These are phyloP conservation scores for Papilio demoleus DNA, from an alignment of 2,888 invertebrate species.

Conservation along the genomic window DNA sequence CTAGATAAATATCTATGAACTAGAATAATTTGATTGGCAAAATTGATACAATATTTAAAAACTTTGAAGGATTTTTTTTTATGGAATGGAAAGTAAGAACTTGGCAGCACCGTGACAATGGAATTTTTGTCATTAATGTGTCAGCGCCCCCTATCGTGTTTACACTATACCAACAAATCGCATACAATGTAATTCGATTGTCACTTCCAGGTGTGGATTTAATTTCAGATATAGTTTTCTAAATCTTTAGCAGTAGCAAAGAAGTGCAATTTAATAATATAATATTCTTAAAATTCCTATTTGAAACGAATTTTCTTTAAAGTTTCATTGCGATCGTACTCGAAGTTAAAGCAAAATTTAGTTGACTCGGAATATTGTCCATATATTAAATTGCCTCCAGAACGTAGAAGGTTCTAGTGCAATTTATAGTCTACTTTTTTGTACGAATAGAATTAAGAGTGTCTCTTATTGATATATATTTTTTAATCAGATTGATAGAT, in stretches of 20 bases:
- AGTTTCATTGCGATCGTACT: not conserved
- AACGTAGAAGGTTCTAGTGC: not conserved
- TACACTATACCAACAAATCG: not conserved
- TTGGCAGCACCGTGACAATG: too few species aligned
- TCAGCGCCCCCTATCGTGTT: too few species aligned
- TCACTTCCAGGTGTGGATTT: too few species aligned
- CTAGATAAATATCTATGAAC: too few species aligned
- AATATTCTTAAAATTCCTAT: not conserved
- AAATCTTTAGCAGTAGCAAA: not conserved
- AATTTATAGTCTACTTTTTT: not conserved
- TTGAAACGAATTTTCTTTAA: not conserved
- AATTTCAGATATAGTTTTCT: not conserved
- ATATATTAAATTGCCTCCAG: not conserved
- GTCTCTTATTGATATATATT: too few species aligned
- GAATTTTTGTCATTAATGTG: too few species aligned
- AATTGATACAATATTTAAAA: too few species aligned
- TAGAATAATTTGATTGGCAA: too few species aligned
- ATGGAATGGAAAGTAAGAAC: too few species aligned
- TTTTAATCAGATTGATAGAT: too few species aligned
- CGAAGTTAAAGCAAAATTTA: slow-evolving; percentile 7
- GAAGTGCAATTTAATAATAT: not conserved
- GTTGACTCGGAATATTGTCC: not conserved
- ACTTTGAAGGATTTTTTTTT: too few species aligned
- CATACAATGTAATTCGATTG: too few species aligned
- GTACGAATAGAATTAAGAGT: not conserved